These are phyloP conservation scores for Camptogramma bilineatum DNA, from an alignment of 2,888 invertebrate species.

Conservation along the genomic window DNA sequence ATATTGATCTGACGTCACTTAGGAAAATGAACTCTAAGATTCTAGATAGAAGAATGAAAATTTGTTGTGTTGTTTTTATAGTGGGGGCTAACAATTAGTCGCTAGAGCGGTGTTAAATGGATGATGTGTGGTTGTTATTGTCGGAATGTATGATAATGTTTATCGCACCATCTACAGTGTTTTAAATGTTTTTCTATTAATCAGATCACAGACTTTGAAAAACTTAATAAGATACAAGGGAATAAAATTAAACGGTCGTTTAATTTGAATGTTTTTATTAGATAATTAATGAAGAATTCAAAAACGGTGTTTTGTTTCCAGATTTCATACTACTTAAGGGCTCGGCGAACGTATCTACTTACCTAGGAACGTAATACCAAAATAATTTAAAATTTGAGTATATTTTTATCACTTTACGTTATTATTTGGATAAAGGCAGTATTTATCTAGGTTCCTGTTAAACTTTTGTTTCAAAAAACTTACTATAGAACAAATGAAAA, in stretches of 20 bases:
- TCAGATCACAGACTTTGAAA: constrained; percentile 4
- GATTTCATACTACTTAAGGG: no score
- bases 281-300: no score
- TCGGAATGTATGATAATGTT: constrained; percentile 27
- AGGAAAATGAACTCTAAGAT: constrained; percentile 7
- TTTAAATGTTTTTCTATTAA: constrained; percentile 26
- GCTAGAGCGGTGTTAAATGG: constrained; percentile 30
- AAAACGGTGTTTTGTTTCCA: no score
- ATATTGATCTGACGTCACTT: constrained; percentile 21
- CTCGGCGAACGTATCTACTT: no score
- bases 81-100: constrained; percentile 27
- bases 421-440: no score
- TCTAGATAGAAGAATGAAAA: constrained; percentile 2
- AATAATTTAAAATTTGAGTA: no score
- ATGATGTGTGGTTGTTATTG: constrained; percentile 19
- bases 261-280: no score
- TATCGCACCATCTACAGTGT: constrained; percentile 15
- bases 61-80: constrained; percentile 2
- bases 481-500: no score
- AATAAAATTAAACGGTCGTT: background rate
- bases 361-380: no score
- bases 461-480: no score
- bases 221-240: background rate
- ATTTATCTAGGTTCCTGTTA: no score
- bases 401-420: no score